Conservation (phyloP, 2,113 vertebrate genomes). For the Amphiprion percula region DNA sequence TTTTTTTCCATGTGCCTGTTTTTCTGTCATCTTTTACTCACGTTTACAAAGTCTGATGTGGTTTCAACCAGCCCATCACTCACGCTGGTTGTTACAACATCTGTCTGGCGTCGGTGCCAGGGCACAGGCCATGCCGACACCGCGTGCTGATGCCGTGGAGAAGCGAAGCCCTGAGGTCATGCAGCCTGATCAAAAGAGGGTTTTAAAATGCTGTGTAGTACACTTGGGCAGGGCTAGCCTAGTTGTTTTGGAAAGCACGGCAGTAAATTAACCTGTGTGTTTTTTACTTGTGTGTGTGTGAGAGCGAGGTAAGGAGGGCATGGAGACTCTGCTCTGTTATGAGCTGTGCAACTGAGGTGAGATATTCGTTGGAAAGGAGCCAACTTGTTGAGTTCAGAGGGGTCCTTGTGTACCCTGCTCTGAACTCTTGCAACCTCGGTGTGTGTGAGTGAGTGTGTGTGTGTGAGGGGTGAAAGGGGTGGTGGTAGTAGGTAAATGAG, state of each 20-base stretch:
- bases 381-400: slow-evolving; percentile 78
- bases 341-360: slow-evolving; percentile 68
- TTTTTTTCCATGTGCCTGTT: slow-evolving; percentile 50
- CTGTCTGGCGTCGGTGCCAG: slow-evolving; percentile 67
- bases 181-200: slow-evolving; percentile 64
- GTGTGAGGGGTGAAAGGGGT: slow-evolving; percentile 52
- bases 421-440: slow-evolving; percentile 75
- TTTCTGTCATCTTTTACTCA: slow-evolving; percentile 40
- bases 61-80: slow-evolving; percentile 60
- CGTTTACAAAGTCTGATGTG: slow-evolving; percentile 65
- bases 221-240: slow-evolving; percentile 25
- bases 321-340: slow-evolving; percentile 59
- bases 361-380: slow-evolving; percentile 70
- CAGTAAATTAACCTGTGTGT: slow-evolving; percentile 47
- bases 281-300: slow-evolving; percentile 18
- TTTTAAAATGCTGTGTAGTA: slow-evolving; percentile 56
- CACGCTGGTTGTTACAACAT: slow-evolving; percentile 67
- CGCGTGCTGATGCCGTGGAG: slow-evolving; percentile 54
- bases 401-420: slow-evolving; percentile 79
- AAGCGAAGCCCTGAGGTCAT: slow-evolving; percentile 59
- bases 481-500: slow-evolving; percentile 68
- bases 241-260: slow-evolving; percentile 65
- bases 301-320: slow-evolving; percentile 52
- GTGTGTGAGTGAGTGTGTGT: slow-evolving; percentile 34
- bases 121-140: slow-evolving; percentile 27